These are phyloP conservation scores for Sinohyriopsis cumingii DNA, from an alignment of 2,888 invertebrate genomes.

Conservation along the genomic window DNA sequence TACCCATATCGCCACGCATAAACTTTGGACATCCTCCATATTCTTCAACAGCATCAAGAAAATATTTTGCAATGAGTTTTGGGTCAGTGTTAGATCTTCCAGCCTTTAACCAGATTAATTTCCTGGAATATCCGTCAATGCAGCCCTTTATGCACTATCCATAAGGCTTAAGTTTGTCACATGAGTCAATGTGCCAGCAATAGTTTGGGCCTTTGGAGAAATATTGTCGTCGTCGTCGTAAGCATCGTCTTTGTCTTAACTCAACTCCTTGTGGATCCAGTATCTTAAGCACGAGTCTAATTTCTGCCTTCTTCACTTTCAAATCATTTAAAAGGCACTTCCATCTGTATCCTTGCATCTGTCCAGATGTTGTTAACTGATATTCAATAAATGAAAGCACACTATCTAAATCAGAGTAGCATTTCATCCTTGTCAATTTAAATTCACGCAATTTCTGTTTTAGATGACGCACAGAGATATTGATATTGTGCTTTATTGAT, in stretches of 20 bases:
- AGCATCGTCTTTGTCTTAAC: constrained; percentile 12
- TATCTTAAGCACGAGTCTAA: constrained; percentile 7
- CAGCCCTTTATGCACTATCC: constrained; percentile 29
- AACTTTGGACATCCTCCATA: constrained; percentile 17
- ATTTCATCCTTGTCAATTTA: no score
- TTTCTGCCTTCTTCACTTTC: constrained; percentile 3
- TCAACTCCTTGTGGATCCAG: constrained; percentile 21
- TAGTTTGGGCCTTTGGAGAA: constrained; percentile 23
- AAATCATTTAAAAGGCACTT: no score
- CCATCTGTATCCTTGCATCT: no score
- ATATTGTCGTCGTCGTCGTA: constrained; percentile 25
- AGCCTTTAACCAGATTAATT: constrained; percentile 32
- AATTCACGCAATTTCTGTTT: no score
- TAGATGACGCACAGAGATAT: no score
- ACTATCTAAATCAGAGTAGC: no score
- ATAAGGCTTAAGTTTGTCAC: constrained; percentile 31
- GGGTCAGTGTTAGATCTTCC: constrained; percentile 26
- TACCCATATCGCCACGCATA: constrained; percentile 33
- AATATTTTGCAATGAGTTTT: constrained; percentile 22
- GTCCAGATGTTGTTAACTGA: no score
- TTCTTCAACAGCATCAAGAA: constrained; percentile 15
- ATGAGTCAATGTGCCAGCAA: constrained; percentile 32
- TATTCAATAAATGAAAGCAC: no score
- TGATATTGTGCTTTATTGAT: no score
- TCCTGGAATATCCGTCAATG: constrained; percentile 33